Evolutionary conservation across 1,140 invertebrate genomes (phyloP).

Genomic region (Magallana gigas): DNA sequence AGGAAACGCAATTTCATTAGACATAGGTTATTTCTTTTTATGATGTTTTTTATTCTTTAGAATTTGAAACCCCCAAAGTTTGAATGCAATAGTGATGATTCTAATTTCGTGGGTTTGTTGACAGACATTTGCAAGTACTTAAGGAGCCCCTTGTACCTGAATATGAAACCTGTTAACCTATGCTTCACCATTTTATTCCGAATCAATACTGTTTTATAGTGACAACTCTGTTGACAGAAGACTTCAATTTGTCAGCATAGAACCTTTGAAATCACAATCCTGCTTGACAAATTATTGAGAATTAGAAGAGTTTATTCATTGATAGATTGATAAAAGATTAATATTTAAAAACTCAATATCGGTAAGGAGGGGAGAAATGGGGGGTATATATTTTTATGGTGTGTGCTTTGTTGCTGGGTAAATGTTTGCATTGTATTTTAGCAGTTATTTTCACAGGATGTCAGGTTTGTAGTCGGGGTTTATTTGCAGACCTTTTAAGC

Average conservation of each 20-base stretch:
- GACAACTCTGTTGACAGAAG: conserved; percentile 21
- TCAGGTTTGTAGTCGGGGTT: background rate
- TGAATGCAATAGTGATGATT: conserved; percentile 20
- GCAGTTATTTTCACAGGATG: conserved; percentile 10
- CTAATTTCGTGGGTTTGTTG: conserved; percentile 31
- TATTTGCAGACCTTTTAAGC: conserved; percentile 29
- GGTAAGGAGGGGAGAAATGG: conserved; percentile 1
- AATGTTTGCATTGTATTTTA: conserved; percentile 32
- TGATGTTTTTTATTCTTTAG: background rate
- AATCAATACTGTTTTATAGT: conserved; percentile 32
- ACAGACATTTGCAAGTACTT: background rate
- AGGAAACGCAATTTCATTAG: conserved; percentile 8
- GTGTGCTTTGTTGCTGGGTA: conserved; percentile 1
- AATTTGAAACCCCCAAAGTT: conserved; percentile 6
- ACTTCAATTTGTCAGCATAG: conserved; percentile 16
- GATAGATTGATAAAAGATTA: conserved; percentile 30
- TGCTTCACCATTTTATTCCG: conserved; percentile 17
- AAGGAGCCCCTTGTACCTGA: conserved; percentile 21
- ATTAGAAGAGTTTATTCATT: conserved; percentile 29
- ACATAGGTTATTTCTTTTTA: background rate
- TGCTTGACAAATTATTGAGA: conserved; percentile 19
- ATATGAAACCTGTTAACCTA: conserved; percentile 30
- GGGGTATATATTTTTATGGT: conserved; percentile 6
- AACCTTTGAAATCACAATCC: conserved; percentile 29
- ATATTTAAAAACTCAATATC: conserved; percentile 26